Percentiles rank a stretch among this genome's conserved stretches.
Conservation (phyloP, 2,888 invertebrate species). For the Epinotia brunnichana region DNA sequence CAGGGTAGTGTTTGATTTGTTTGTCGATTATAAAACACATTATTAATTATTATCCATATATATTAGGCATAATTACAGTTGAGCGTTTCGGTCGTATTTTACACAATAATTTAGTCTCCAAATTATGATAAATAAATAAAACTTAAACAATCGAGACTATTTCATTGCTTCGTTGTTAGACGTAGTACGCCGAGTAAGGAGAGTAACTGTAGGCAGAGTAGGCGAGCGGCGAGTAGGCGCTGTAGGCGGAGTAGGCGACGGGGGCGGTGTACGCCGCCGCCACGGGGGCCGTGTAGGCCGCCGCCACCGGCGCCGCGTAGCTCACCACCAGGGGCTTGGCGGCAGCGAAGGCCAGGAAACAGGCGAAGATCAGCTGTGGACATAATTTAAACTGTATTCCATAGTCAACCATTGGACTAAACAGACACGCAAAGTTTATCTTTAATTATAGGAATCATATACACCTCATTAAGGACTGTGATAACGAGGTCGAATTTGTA, state of each 20-base stretch:
- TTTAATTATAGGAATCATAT: too few relatives aligned
- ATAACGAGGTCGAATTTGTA: too few relatives aligned
- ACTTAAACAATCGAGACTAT: constrained; percentile 1
- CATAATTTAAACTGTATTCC: constrained; percentile 12
- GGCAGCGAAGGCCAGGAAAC: constrained; percentile 76
- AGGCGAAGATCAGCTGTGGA: constrained; percentile 79
- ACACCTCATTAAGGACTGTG: too few relatives aligned
- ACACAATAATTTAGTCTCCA: constrained; percentile 23
- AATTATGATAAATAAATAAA: constrained; percentile 22
- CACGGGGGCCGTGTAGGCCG: constrained; percentile 41
- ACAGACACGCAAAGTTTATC: too few relatives aligned
- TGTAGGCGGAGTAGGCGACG: constrained; percentile 63
- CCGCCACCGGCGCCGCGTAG: constrained; percentile 36
- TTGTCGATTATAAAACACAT: constrained; percentile 2
- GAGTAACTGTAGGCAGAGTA: constrained; percentile 64
- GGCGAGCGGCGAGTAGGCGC: constrained; percentile 59
- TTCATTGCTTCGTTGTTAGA: constrained; percentile 39
- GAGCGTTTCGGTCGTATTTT: constrained; percentile 5
- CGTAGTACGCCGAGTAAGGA: constrained; percentile 60
- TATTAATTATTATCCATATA: constrained; percentile 10
- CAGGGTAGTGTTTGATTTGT: background rate
- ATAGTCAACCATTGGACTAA: too few relatives aligned
- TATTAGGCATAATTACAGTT: constrained; percentile 16
- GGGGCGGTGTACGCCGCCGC: constrained; percentile 58
- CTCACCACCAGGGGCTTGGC: constrained; percentile 60